These are phyloP conservation scores for Gymnosoma rotundatum DNA, from an alignment of 2,888 invertebrate genomes.

Conservation along the genomic window DNA sequence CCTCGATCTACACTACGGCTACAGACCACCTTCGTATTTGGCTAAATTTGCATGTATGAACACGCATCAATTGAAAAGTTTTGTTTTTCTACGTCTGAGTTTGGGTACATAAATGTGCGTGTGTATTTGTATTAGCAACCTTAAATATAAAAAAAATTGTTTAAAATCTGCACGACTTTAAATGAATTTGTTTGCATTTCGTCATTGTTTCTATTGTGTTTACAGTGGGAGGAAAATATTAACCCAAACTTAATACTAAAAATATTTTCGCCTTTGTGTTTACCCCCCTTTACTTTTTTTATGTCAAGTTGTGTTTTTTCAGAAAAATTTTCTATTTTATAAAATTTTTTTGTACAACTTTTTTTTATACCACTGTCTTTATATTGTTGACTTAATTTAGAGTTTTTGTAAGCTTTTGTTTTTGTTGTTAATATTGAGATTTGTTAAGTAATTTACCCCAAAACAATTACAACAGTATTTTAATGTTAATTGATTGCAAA, in stretches of 20 bases:
- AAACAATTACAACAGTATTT: slow-evolving; percentile 53
- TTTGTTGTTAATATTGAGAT: slow-evolving; percentile 36
- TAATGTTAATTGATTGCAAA: slow-evolving; percentile 81
- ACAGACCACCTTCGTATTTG: background rate
- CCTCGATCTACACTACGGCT: background rate
- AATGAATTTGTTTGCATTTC: slow-evolving; percentile 34
- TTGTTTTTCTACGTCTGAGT: background rate
- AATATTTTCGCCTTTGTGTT: no score
- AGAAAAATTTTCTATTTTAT: no score
- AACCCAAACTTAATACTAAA: no score
- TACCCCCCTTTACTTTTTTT: no score
- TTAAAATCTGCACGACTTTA: slow-evolving; percentile 18
- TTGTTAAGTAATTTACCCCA: slow-evolving; percentile 59
- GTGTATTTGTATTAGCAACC: background rate
- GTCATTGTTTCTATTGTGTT: slow-evolving; percentile 27
- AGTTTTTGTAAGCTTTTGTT: slow-evolving; percentile 16
- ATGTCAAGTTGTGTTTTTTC: no score
- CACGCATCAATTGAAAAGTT: background rate
- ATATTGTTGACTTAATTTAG: slow-evolving; percentile 27
- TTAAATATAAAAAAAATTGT: slow-evolving; percentile 18
- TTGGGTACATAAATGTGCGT: background rate
- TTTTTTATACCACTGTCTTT: slow-evolving; percentile 12
- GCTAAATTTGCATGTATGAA: background rate
- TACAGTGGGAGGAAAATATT: slow-evolving; percentile 35
- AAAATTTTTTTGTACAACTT: background rate